Conservation (phyloP, 2,797 vertebrate species). For the Limnodromus scolopaceus region DNA sequence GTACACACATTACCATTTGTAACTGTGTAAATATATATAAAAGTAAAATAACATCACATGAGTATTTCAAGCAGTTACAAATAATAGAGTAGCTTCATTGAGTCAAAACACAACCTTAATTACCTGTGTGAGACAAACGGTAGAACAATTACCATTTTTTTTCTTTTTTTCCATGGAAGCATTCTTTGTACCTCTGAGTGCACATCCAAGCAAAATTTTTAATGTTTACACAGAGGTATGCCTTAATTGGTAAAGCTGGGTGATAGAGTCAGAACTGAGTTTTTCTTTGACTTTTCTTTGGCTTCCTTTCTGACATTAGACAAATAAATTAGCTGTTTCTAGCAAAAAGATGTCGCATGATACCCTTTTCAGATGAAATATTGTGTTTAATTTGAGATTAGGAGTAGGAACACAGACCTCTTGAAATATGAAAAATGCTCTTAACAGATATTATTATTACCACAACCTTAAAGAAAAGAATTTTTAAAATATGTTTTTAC, state of each 20-base stretch:
- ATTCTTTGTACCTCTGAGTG: neutral
- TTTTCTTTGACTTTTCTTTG: neutral
- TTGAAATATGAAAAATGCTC: neutral
- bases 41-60: neutral
- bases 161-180: neutral
- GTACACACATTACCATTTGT: neutral
- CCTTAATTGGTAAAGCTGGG: neutral
- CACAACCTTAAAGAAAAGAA: neutral
- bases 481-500: neutral
- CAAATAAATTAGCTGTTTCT: neutral
- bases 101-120: neutral
- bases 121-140: neutral
- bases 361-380: neutral
- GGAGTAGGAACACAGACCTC: neutral
- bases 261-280: neutral
- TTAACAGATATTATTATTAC: neutral
- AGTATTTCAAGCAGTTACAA: neutral
- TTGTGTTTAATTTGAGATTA: neutral
- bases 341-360: neutral
- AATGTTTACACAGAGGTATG: neutral
- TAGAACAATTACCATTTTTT: neutral
- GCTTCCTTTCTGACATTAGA: neutral
- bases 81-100: neutral
- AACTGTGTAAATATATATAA: no score
- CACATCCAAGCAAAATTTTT: neutral